A percentile compares a stretch with the other conserved stretches of the same genome.
These are phyloP conservation scores for Vanessa tameamea DNA, from an alignment of 1,140 invertebrate genomes.

Conservation along the genomic window DNA sequence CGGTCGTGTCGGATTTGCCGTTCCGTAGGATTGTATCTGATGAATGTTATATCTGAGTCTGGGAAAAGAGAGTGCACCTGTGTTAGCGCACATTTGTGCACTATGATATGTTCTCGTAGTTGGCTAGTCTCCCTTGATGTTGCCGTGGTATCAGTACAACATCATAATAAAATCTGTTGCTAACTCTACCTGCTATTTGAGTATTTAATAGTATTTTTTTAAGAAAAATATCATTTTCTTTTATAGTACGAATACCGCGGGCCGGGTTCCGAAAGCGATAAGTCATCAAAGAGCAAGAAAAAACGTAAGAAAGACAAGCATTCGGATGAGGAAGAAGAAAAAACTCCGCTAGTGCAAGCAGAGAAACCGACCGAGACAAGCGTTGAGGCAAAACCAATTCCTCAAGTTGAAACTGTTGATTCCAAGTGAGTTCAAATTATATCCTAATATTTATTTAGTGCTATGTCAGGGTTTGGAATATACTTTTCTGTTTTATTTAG, in stretches of 20 bases:
- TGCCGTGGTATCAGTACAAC: too few relatives aligned
- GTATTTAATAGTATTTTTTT: neutral
- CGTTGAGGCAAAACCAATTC: neutral
- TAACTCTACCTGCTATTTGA: too few relatives aligned
- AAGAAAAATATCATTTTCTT: neutral
- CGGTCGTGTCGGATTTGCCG: too few relatives aligned
- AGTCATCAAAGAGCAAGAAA: conserved; percentile 83
- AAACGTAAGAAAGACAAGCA: conserved; percentile 91
- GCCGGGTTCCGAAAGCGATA: conserved; percentile 69
- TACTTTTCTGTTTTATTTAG: too few relatives aligned
- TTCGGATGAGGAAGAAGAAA: conserved; percentile 85
- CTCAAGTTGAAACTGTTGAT: conserved; percentile 25
- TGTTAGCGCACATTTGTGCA: too few relatives aligned
- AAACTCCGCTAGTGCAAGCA: conserved; percentile 48
- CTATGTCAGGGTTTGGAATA: too few relatives aligned
- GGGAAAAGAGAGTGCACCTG: too few relatives aligned
- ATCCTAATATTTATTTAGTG: neutral
- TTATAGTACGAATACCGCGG: conserved; percentile 89
- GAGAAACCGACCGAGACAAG: conserved; percentile 30
- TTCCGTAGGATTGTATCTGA: too few relatives aligned
- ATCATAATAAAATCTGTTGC: too few relatives aligned
- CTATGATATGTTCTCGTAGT: too few relatives aligned
- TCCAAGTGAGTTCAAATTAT: conserved; percentile 50
- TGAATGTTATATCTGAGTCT: too few relatives aligned
- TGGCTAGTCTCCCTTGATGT: too few relatives aligned